These are phyloP conservation scores for Hipposideros larvatus DNA, from an alignment of 2,797 vertebrate species.

Conservation along the genomic window DNA sequence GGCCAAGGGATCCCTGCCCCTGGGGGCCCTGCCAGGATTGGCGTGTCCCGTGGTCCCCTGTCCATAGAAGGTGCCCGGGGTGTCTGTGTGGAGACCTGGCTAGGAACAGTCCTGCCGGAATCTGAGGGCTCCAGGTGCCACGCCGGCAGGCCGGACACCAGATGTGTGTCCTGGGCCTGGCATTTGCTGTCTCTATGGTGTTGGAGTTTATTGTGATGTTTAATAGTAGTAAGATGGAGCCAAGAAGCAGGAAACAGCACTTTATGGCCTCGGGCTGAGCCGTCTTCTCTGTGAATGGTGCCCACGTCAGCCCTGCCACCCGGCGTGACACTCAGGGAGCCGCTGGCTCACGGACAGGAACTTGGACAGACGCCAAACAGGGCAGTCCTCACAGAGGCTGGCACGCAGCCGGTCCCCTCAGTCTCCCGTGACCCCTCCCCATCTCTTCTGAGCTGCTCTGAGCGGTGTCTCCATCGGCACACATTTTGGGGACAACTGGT, in stretches of 20 bases:
- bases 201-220: neutral
- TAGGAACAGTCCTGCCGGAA: fast-evolving
- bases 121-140: neutral
- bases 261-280: neutral
- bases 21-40: fast-evolving
- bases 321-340: fast-evolving
- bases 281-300: neutral
- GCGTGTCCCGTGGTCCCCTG: neutral
- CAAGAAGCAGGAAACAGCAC: neutral
- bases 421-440: too few relatives aligned
- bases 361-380: neutral
- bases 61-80: neutral
- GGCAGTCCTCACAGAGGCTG: fast-evolving
- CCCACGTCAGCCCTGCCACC: neutral
- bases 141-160: fast-evolving
- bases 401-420: fast-evolving
- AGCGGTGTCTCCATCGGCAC: fast-evolving
- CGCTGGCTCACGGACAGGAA: neutral
- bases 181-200: neutral
- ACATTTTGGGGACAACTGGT: fast-evolving
- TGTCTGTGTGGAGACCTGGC: too few relatives aligned
- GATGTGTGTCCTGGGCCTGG: neutral
- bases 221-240: too few relatives aligned
- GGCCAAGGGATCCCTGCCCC: neutral
- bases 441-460: neutral